These are phyloP conservation scores for Crossocerus cetratus DNA, from an alignment of 2,888 invertebrate genomes.

Conservation along the genomic window DNA sequence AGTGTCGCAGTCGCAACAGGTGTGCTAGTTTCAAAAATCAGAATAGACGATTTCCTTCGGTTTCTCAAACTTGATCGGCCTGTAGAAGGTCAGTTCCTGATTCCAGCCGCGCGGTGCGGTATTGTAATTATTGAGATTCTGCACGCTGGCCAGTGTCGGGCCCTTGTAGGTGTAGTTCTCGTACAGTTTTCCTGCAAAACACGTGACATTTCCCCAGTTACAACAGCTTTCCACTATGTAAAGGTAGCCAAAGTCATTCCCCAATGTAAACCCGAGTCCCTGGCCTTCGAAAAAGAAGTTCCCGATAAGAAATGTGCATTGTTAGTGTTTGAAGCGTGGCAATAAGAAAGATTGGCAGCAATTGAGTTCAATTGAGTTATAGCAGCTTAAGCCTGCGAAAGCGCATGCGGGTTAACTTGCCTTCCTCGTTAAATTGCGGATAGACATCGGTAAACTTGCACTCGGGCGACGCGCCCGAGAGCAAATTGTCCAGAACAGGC, in stretches of 20 bases:
- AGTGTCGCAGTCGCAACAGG: neutral
- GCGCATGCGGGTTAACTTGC: slow-evolving; percentile 70
- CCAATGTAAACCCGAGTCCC: too few relatives aligned
- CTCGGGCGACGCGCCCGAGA: slow-evolving; percentile 67
- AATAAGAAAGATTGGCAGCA: too few relatives aligned
- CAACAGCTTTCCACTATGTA: too few relatives aligned
- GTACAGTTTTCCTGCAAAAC: slow-evolving; percentile 63
- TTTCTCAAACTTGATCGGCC: slow-evolving; percentile 85
- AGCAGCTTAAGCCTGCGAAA: slow-evolving; percentile 25
- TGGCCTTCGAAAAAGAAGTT: too few relatives aligned
- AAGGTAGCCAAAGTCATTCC: too few relatives aligned
- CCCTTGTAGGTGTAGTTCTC: slow-evolving; percentile 67
- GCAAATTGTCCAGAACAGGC: slow-evolving; percentile 69
- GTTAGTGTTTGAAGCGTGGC: too few relatives aligned
- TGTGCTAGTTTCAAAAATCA: slow-evolving; percentile 67
- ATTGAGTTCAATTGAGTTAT: neutral
- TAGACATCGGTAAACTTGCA: slow-evolving; percentile 59
- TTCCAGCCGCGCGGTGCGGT: slow-evolving; percentile 91
- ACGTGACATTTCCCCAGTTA: too few relatives aligned
- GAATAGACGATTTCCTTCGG: slow-evolving; percentile 74
- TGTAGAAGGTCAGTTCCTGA: slow-evolving; percentile 83
- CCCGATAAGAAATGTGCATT: too few relatives aligned
- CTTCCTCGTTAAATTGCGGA: slow-evolving; percentile 59
- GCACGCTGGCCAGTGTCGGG: slow-evolving; percentile 71
- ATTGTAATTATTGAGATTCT: slow-evolving; percentile 84